Conservation (phyloP, 2,888 invertebrate species). For the Dione vanillae region DNA sequence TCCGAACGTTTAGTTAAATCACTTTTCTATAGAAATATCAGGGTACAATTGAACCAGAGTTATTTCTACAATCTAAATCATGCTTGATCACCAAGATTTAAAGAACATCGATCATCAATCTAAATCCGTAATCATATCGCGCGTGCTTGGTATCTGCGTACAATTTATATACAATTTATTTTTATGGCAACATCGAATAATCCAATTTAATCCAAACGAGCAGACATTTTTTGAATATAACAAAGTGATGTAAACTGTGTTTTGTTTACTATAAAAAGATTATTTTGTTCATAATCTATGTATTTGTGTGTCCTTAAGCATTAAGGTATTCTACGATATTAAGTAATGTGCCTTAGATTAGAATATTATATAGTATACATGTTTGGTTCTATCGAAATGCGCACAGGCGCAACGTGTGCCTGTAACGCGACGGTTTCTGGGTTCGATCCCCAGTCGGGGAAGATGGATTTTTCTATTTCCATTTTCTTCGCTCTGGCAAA, state of each 20-base stretch:
- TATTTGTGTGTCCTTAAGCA: too few relatives aligned
- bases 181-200: neutral
- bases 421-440: too few relatives aligned
- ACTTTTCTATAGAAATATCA: neutral
- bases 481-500: too few relatives aligned
- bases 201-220: slow-evolving; percentile 5
- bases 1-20: neutral
- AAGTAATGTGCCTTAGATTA: too few relatives aligned
- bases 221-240: neutral
- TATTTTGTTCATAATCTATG: neutral
- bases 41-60: neutral
- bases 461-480: too few relatives aligned
- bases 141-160: neutral
- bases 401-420: too few relatives aligned
- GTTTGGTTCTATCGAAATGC: too few relatives aligned
- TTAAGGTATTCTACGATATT: too few relatives aligned
- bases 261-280: neutral
- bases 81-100: slow-evolving; percentile 36
- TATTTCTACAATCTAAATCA: slow-evolving; percentile 29
- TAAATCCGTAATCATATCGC: slow-evolving; percentile 35
- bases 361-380: too few relatives aligned
- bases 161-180: neutral
- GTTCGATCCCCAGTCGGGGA: too few relatives aligned
- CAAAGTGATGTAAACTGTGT: neutral
- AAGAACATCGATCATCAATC: slow-evolving; percentile 41